These are phyloP conservation scores for Parasteatoda lunata DNA, from an alignment of 2,888 invertebrate genomes.

Conservation along the genomic window DNA sequence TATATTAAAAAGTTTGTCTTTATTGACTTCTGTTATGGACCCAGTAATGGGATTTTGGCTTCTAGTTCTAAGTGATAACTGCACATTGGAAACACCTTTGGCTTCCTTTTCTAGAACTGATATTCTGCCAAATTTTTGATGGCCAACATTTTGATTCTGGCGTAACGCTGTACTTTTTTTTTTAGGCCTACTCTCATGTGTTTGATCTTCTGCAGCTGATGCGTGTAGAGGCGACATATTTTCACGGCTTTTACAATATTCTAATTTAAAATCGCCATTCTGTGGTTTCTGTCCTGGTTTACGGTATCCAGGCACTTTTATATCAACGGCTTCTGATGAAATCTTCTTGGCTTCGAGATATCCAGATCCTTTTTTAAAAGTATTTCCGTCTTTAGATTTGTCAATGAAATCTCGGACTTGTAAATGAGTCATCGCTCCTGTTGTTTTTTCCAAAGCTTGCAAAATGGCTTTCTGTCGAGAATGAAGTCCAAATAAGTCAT, in stretches of 20 bases:
- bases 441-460: background rate
- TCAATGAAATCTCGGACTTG: background rate
- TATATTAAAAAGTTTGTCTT: background rate
- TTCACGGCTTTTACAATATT: background rate
- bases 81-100: background rate
- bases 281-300: too few species aligned
- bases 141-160: background rate
- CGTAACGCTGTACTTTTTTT: background rate
- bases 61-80: background rate
- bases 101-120: background rate
- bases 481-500: conserved; percentile 31
- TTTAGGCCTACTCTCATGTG: background rate
- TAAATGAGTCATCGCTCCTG: background rate
- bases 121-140: background rate
- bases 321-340: too few species aligned
- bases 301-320: too few species aligned
- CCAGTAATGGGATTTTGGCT: conserved; percentile 29
- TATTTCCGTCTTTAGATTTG: background rate
- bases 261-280: background rate
- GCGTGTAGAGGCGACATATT: background rate
- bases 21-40: background rate
- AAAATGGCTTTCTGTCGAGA: conserved; percentile 11
- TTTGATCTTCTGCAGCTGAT: background rate
- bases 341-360: too few species aligned
- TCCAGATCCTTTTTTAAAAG: too few species aligned